Evolutionary conservation across 2,113 vertebrate genomes (phyloP).

Genomic region (Mormyrus iriodes): DNA sequence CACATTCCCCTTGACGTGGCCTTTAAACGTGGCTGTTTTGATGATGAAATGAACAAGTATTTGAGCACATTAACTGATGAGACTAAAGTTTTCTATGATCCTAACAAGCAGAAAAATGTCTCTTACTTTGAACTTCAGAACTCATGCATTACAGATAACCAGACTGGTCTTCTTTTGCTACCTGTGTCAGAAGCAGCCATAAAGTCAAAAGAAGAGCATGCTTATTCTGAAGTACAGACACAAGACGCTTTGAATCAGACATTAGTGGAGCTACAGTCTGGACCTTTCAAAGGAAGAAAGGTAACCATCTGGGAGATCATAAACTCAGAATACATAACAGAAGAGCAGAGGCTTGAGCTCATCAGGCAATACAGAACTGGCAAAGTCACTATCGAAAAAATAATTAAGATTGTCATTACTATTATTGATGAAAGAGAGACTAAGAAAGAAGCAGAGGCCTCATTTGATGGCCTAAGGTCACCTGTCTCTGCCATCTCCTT

Average conservation of each 20-base stretch:
- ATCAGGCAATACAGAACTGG: slow-evolving; percentile 83
- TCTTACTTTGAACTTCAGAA: slow-evolving; percentile 74
- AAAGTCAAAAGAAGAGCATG: slow-evolving; percentile 63
- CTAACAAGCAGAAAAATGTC: slow-evolving; percentile 68
- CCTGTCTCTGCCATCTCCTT: slow-evolving; percentile 74
- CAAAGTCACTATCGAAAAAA: slow-evolving; percentile 83
- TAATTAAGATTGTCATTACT: slow-evolving; percentile 85
- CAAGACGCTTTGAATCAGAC: slow-evolving; percentile 77
- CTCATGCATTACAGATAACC: slow-evolving; percentile 70
- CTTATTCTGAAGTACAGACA: slow-evolving; percentile 73
- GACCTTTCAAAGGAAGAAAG: slow-evolving; percentile 73
- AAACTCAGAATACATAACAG: slow-evolving; percentile 82
- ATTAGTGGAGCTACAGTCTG: slow-evolving; percentile 69
- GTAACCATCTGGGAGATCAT: slow-evolving; percentile 89
- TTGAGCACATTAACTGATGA: slow-evolving; percentile 60
- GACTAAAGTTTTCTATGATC: slow-evolving; percentile 72
- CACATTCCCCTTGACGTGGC: slow-evolving; percentile 79
- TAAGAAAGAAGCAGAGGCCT: slow-evolving; percentile 61
- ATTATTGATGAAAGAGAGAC: slow-evolving; percentile 75
- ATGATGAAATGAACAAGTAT: slow-evolving; percentile 61
- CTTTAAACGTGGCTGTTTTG: slow-evolving; percentile 72
- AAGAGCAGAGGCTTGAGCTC: slow-evolving; percentile 79
- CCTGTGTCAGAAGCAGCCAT: slow-evolving; percentile 76
- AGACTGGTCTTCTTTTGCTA: slow-evolving; percentile 74
- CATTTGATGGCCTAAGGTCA: slow-evolving; percentile 75